Conservation (phyloP, 2,888 invertebrate genomes). For the Heteromurus nitidus region DNA sequence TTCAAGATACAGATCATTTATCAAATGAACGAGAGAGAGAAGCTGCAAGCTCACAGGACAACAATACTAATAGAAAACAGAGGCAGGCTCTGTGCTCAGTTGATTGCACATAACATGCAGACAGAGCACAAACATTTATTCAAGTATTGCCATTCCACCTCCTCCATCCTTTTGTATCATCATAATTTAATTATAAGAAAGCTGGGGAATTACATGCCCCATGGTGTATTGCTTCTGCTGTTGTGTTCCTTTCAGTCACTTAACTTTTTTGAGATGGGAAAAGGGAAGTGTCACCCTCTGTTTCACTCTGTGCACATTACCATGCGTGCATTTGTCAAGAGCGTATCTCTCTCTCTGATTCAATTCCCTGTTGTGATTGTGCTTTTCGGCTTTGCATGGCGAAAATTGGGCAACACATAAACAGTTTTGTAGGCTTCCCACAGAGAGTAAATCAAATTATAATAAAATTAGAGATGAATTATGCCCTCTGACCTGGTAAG, state of each 20-base stretch:
- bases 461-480: slow-evolving; percentile 73
- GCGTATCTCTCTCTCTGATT: slow-evolving; percentile 14
- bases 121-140: slow-evolving; percentile 15
- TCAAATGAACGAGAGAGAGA: slow-evolving; percentile 13
- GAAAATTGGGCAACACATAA: slow-evolving; percentile 43
- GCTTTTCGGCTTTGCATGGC: slow-evolving; percentile 37
- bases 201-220: slow-evolving; percentile 52
- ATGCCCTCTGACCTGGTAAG: slow-evolving; percentile 71
- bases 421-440: slow-evolving; percentile 63
- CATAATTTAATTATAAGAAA: slow-evolving; percentile 60
- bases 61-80: not conserved
- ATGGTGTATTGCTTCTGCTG: slow-evolving; percentile 28
- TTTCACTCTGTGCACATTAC: not conserved
- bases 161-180: slow-evolving; percentile 39
- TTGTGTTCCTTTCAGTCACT: slow-evolving; percentile 26
- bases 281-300: slow-evolving; percentile 41
- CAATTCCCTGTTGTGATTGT: slow-evolving; percentile 42
- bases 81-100: not conserved
- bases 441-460: slow-evolving; percentile 71
- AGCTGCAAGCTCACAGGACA: not conserved
- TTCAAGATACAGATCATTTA: slow-evolving; percentile 39
- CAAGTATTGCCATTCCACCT: slow-evolving; percentile 3
- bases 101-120: not conserved
- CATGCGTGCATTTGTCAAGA: not conserved
- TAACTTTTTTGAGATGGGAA: slow-evolving; percentile 41